phyloP scores from a whole-genome alignment of 2,888 invertebrate genomes.

The Ormia ochracea region DNA sequence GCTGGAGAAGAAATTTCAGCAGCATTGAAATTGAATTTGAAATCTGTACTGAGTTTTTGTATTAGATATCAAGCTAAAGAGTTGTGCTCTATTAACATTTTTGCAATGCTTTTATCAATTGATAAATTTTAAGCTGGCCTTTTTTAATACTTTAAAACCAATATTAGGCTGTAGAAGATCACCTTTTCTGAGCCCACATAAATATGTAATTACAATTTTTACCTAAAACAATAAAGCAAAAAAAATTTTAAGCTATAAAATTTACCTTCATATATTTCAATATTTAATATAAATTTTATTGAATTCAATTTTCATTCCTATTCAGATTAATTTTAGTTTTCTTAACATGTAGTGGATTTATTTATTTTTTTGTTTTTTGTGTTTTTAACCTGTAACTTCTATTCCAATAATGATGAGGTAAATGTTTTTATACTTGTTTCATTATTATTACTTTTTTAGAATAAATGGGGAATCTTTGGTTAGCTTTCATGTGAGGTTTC shows the following conservation, averaged over 20 bases:
- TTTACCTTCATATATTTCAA: not conserved
- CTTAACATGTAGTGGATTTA: slow-evolving; percentile 4
- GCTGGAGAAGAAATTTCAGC: too few relatives aligned
- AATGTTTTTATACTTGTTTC: slow-evolving; percentile 53
- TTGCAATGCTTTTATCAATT: too few relatives aligned
- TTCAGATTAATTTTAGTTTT: slow-evolving; percentile 5
- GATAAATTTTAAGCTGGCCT: too few relatives aligned
- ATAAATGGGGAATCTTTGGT: slow-evolving; percentile 59
- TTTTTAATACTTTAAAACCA: too few relatives aligned
- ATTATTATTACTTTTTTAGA: slow-evolving; percentile 46
- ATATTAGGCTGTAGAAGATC: too few relatives aligned
- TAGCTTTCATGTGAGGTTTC: slow-evolving; percentile 20
- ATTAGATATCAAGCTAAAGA: too few relatives aligned
- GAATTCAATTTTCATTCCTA: not conserved
- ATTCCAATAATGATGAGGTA: slow-evolving; percentile 57
- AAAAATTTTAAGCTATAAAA: not conserved
- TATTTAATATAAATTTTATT: not conserved
- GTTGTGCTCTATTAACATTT: too few relatives aligned
- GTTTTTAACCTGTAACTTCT: slow-evolving; percentile 12
- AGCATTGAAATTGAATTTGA: too few relatives aligned
- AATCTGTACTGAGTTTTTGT: too few relatives aligned
- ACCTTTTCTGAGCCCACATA: too few relatives aligned
- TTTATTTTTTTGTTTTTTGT: slow-evolving; percentile 32
- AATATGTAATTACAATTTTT: too few relatives aligned
- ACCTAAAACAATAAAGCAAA: not conserved